Percentiles rank a stretch among this genome's conserved stretches.
phyloP scores from a whole-genome alignment of 1,140 invertebrate genomes.

The Sitophilus oryzae region DNA sequence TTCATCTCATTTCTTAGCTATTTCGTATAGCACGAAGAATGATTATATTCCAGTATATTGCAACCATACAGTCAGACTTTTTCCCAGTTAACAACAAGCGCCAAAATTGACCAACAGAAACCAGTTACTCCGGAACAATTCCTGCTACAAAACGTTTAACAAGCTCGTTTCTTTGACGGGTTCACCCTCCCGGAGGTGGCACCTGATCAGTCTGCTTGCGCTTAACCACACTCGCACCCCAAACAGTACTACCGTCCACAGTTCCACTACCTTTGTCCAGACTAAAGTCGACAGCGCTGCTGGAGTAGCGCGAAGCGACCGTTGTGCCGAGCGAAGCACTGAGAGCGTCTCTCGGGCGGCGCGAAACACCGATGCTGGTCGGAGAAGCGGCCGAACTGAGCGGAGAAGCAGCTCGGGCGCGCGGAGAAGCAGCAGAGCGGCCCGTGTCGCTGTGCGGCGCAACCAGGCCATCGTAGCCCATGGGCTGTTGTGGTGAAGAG shows the following conservation, averaged over 20 bases:
- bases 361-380: background rate
- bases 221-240: conserved; percentile 32
- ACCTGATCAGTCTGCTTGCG: conserved; percentile 27
- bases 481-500: conserved; percentile 36
- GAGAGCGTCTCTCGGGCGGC: conserved; percentile 7
- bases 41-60: too few relatives aligned
- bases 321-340: background rate
- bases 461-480: conserved; percentile 41
- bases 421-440: conserved; percentile 3
- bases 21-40: conserved; percentile 9
- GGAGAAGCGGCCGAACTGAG: conserved; percentile 1
- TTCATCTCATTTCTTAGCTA: too few relatives aligned
- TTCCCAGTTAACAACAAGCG: conserved; percentile 14
- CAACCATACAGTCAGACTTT: conserved; percentile 16
- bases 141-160: conserved; percentile 35
- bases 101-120: conserved; percentile 18
- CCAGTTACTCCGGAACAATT: conserved; percentile 28
- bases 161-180: conserved; percentile 29
- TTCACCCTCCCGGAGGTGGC: conserved; percentile 31
- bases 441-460: conserved; percentile 22
- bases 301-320: conserved; percentile 1
- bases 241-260: conserved; percentile 31
- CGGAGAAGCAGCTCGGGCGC: conserved; percentile 4
- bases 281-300: conserved; percentile 34
- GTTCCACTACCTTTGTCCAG: conserved; percentile 8